Percentiles rank a stretch among this genome's conserved stretches.
Evolutionary conservation across 1,140 invertebrate genomes (phyloP).

Genomic region (Ephestia elutella): DNA sequence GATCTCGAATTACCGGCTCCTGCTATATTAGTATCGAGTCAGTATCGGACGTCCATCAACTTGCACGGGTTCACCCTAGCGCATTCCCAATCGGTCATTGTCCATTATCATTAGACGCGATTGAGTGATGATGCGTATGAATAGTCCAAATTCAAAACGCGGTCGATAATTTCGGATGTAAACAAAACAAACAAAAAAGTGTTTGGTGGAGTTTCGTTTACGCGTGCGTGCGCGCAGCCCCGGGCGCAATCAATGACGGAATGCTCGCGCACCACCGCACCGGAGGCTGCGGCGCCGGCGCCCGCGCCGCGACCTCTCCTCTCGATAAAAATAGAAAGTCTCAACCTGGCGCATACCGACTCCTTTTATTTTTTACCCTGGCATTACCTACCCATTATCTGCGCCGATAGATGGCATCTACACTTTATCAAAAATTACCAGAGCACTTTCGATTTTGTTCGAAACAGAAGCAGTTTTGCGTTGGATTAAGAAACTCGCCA

Average conservation of each 20-base stretch:
- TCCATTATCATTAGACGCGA: slow-evolving; percentile 29
- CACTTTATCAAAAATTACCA: slow-evolving; percentile 18
- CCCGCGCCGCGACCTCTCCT: slow-evolving; percentile 56
- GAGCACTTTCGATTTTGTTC: slow-evolving; percentile 31
- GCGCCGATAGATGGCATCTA: slow-evolving; percentile 39
- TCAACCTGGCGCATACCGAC: slow-evolving; percentile 53
- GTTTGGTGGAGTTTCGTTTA: slow-evolving; percentile 15
- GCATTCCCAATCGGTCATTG: slow-evolving; percentile 55
- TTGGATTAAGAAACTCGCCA: background rate
- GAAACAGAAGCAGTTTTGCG: background rate
- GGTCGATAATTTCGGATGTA: slow-evolving; percentile 6
- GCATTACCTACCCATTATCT: slow-evolving; percentile 52
- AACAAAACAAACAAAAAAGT: slow-evolving; percentile 39
- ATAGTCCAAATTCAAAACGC: slow-evolving; percentile 7
- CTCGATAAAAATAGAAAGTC: slow-evolving; percentile 72
- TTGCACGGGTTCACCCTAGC: slow-evolving; percentile 38
- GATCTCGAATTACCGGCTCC: slow-evolving; percentile 27
- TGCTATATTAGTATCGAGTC: slow-evolving; percentile 24
- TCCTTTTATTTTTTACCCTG: slow-evolving; percentile 65
- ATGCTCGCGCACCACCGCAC: slow-evolving; percentile 54
- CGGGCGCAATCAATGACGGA: slow-evolving; percentile 58
- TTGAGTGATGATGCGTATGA: background rate
- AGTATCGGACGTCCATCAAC: slow-evolving; percentile 49
- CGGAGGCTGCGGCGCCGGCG: slow-evolving; percentile 63
- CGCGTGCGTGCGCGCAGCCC: slow-evolving; percentile 56